Base-by-base conservation (phyloP, 2,113 vertebrate genomes). In the Gymnocephalus cernua region DNA sequence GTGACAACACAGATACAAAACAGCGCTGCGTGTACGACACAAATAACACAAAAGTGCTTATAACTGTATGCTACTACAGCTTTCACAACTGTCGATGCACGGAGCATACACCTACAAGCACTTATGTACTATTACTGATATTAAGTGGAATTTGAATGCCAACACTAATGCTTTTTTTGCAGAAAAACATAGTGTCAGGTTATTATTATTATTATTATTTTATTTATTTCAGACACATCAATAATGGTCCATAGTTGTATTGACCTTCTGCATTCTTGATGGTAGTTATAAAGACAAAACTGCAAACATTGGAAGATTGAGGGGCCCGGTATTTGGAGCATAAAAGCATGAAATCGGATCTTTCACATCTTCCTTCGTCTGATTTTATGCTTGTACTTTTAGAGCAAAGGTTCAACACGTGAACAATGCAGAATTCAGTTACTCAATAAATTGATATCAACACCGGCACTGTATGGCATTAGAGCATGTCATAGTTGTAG, bases 291-390 rank as follows among this genome's bases (percentile, higher is more conserved):
- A 29, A 72, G 32, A 45, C 15, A 27, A 73, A 50, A 50, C 2
- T 59, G 27, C 41, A 25, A 38, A 67, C 51, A 32, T 57, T 77
- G 25, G 13, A 68, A 18, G 27, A 47, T 23, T 63, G n/a, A 13
- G 10, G 15, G 48, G 27, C 10, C 4, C 10, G 47, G 21, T n/a
- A 48, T 69, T 1, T 75, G 38, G 25, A 38, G 23, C 25, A 69
- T 48, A 6, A 62, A 74, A 61, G 50, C n/a, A 69, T 29, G 8
- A 62, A 63, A 63, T 48, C 16, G 29, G 12, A 87, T 76, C n/a
- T 2, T 63, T 68, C 54, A 57, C 21, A 63, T 27, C 32, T 27
- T 64, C 38, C 19, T 25, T 23, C n/a, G 3, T 19, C 29, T 44
- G 5, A 41, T 16, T 2, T 10, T 18, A 68, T 5, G 16, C 3